A percentile compares a stretch with the other conserved stretches of the same genome.
These are phyloP conservation scores for Ophioderma brevispina DNA, from an alignment of 35 echinoderm and acorn worm species.

Conservation along the genomic window DNA sequence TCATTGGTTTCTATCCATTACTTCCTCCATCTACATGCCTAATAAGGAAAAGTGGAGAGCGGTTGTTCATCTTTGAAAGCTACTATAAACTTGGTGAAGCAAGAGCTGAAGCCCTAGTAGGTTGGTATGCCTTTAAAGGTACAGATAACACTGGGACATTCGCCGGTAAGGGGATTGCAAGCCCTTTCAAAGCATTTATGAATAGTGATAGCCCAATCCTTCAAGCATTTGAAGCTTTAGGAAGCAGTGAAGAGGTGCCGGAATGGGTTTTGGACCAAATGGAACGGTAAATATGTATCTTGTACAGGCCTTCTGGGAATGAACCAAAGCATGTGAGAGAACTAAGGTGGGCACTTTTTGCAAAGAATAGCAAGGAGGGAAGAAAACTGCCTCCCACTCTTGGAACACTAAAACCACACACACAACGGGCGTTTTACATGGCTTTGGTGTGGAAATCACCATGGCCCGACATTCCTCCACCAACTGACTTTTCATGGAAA, in stretches of 20 bases:
- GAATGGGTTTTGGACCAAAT: not conserved
- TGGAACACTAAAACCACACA: not conserved
- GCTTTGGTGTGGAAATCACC: not conserved
- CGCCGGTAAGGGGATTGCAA: not conserved
- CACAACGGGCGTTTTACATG: not conserved
- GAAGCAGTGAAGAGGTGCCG: not conserved
- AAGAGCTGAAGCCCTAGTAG: not conserved
- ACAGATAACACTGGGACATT: conserved; percentile 10
- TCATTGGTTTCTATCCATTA: not conserved
- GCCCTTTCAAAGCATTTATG: not conserved
- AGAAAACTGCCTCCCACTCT: not conserved
- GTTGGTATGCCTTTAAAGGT: conserved; percentile 2
- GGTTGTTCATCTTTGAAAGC: not conserved
- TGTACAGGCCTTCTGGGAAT: not conserved
- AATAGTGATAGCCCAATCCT: not conserved
- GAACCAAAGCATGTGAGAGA: not conserved
- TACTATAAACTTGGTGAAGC: not conserved
- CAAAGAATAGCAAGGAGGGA: not conserved
- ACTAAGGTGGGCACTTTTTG: not conserved
- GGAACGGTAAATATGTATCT: not conserved
- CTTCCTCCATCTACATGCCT: not conserved
- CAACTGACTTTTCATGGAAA: not conserved
- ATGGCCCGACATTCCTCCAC: not conserved
- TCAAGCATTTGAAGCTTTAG: not conserved
- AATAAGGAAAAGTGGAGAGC: not conserved